Conservation (phyloP, 2,797 vertebrate genomes). For the Lophura swinhoii region DNA sequence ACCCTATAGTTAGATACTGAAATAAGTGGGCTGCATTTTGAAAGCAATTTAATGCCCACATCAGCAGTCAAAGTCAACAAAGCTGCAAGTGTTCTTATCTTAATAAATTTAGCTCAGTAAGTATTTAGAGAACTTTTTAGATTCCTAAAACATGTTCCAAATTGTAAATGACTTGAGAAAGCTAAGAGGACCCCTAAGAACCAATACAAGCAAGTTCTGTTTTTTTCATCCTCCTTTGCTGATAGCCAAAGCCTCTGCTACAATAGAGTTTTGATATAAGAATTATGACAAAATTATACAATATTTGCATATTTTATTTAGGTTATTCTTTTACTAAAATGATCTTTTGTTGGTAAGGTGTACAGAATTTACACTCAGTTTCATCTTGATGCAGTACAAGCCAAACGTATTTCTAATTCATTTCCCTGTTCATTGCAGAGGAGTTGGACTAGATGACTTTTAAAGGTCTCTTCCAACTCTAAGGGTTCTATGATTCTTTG, state of each 20-base stretch:
- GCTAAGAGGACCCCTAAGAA: neutral
- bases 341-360: neutral
- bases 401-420: neutral
- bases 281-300: neutral
- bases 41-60: slow-evolving; percentile 1
- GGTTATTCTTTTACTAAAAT: neutral
- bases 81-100: neutral
- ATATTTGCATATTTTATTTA: neutral
- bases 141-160: neutral
- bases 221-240: neutral
- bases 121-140: neutral
- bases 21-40: slow-evolving; percentile 14
- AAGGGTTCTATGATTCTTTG: no score
- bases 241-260: neutral
- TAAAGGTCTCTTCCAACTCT: no score
- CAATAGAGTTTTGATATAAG: neutral
- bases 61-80: slow-evolving; percentile 11
- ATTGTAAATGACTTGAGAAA: neutral
- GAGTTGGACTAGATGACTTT: no score
- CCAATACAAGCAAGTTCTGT: neutral
- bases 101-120: slow-evolving; percentile 14
- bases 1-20: neutral
- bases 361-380: neutral
- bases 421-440: neutral
- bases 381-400: neutral